Conservation (phyloP, 2,888 invertebrate species). For the Pyralis farinalis region DNA sequence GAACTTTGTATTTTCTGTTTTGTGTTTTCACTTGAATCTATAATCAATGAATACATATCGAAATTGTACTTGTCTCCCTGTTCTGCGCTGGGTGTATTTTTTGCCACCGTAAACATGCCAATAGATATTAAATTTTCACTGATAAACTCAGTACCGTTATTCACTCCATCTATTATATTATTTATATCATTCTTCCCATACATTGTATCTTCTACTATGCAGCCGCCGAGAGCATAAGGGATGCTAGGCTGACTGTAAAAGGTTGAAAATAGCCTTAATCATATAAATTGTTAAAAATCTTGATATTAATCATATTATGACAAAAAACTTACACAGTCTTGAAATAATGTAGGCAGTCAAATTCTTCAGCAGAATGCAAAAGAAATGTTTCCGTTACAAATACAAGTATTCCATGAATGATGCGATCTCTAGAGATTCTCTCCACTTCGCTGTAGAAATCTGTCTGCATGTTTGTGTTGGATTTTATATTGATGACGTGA, state of each 20-base stretch:
- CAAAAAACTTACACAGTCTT: slow-evolving; percentile 55
- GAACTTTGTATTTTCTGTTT: slow-evolving; percentile 52
- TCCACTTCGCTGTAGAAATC: slow-evolving; percentile 43
- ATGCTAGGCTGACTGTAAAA: slow-evolving; percentile 61
- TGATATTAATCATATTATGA: slow-evolving; percentile 5
- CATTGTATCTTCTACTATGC: slow-evolving; percentile 63
- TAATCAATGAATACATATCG: slow-evolving; percentile 60
- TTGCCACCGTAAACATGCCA: slow-evolving; percentile 59
- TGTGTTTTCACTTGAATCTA: slow-evolving; percentile 56
- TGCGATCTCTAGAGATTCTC: slow-evolving; percentile 39
- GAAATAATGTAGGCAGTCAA: slow-evolving; percentile 60
- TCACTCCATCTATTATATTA: slow-evolving; percentile 41
- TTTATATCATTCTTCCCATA: slow-evolving; percentile 41
- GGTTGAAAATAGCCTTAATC: not conserved
- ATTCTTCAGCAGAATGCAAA: slow-evolving; percentile 53
- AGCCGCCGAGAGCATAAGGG: slow-evolving; percentile 71
- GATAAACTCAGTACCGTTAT: slow-evolving; percentile 41
- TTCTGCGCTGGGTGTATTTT: slow-evolving; percentile 22
- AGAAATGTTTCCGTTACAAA: slow-evolving; percentile 68
- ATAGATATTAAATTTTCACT: slow-evolving; percentile 60
- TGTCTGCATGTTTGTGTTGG: slow-evolving; percentile 34
- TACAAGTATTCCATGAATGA: slow-evolving; percentile 59
- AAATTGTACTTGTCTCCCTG: slow-evolving; percentile 41
- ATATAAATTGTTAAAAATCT: too few species aligned
- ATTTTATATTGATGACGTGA: slow-evolving; percentile 49